Base-by-base conservation (phyloP, 1,140 invertebrate genomes). In the Tetramorium parvispinum region DNA sequence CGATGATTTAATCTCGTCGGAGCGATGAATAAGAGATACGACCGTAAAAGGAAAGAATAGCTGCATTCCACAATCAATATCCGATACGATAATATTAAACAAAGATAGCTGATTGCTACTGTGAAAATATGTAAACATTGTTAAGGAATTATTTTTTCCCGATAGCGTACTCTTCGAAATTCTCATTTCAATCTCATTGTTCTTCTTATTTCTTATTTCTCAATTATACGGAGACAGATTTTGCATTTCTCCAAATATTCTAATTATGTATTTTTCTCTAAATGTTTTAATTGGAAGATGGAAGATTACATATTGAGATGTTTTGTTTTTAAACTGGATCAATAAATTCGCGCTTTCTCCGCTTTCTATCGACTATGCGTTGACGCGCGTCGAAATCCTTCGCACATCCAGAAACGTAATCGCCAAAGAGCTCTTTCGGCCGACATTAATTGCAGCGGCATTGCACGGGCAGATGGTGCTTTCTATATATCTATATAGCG, bases 381-480 rank as follows among this genome's bases (percentile, higher is more conserved):
- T 13, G 2, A 70, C 16, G 8, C 21, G 8, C 6, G 6, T 55
- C 16, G 5, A 46, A 16, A 57, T 59, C 37, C 1, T 68, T 76
- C 49, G 53, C 49, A 63, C 57, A 55, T 55, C 16, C 46, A 37
- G 40, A 59, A 61, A 63, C 8, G 32, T 57, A 59, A 81, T 79
- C 40, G 24, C 18, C 65, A 46, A 57, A 73, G 57, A 43, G 87
- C 63, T 68, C 73, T 85, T 68, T 68, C 57, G 68, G 77, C 49
- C 63, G 65, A 57, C 78, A 43, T 68, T 85, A 89, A 85, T 87
- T 82, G 37, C 37, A 73, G 4, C 51, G 11, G 51, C 37, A 55
- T 85, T 63, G 51, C 46, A 82, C 46, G 49, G 51, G 78, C 76
- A 66, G 75, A 85, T 75, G 82, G 78, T 49, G 55, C 66, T 81